Conservation (phyloP, 2,113 vertebrate genomes). For the Balaenoptera acutorostrata region DNA sequence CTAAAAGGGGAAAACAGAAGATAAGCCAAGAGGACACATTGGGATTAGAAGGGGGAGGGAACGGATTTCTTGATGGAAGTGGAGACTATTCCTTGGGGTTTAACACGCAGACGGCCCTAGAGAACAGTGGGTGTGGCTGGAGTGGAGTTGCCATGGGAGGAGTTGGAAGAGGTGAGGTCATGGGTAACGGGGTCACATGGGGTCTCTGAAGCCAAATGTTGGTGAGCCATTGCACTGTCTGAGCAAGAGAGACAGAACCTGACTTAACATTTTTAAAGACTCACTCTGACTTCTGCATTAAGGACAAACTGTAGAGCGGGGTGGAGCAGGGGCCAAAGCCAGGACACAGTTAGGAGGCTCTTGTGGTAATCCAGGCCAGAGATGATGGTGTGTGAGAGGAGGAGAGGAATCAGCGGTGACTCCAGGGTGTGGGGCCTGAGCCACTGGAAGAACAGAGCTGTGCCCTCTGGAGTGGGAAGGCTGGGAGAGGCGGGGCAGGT, state of each 20-base stretch:
- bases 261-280: not conserved
- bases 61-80: not conserved
- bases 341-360: not conserved
- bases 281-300: not conserved
- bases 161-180: fast-evolving
- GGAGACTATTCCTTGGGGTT: not conserved
- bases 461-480: not conserved
- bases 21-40: not conserved
- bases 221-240: not conserved
- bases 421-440: not conserved
- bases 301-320: not conserved
- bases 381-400: too few relatives aligned
- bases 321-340: not conserved
- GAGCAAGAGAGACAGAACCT: not conserved
- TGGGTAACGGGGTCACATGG: not conserved
- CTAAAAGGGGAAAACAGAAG: slow-evolving; percentile 23
- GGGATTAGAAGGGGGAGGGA: not conserved
- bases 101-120: not conserved
- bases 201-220: not conserved
- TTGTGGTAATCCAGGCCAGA: not conserved
- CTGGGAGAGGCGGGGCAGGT: fast-evolving
- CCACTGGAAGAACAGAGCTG: not conserved
- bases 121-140: too few relatives aligned
- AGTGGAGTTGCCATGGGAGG: too few relatives aligned
- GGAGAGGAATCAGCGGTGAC: not conserved